Evolutionary conservation across 2,113 vertebrate species (phyloP).

Genomic region (Cyanoramphus novaezelandiae): DNA sequence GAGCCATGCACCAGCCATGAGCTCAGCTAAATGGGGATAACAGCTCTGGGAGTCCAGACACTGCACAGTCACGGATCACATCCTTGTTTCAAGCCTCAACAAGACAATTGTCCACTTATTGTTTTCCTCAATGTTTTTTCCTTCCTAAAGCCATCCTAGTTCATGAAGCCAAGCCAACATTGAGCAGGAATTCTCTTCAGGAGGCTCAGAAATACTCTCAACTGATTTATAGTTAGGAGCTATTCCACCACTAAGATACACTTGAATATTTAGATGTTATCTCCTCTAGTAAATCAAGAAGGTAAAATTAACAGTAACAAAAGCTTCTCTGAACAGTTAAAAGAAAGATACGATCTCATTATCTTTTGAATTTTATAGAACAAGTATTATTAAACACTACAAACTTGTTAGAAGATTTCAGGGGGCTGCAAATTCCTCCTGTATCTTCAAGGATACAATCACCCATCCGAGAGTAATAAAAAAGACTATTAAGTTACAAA

Average conservation of each 20-base stretch:
- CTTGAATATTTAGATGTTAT: conserved; percentile 21
- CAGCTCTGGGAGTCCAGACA: background rate
- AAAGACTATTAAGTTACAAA: conserved; percentile 14
- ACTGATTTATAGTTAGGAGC: conserved; percentile 14
- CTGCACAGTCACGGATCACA: background rate
- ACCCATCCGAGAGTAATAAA: conserved; percentile 9
- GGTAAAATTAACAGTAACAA: conserved; percentile 46
- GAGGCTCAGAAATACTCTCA: conserved; percentile 23
- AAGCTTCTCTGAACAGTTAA: background rate
- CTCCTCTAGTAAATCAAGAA: conserved; percentile 14
- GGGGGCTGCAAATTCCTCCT: conserved; percentile 24
- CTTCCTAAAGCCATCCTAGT: background rate
- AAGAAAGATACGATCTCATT: background rate
- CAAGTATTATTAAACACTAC: conserved; percentile 50
- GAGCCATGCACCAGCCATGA: background rate
- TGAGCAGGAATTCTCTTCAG: background rate
- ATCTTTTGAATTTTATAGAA: conserved; percentile 29
- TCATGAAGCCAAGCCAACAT: background rate
- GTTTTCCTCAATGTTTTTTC: background rate
- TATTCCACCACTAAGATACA: background rate
- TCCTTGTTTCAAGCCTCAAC: background rate
- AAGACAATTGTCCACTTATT: background rate
- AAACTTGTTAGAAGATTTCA: conserved; percentile 7
- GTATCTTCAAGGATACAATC: background rate
- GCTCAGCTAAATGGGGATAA: background rate